Base-by-base conservation (phyloP, 2,113 vertebrate genomes). In the Phasianus colchicus region DNA sequence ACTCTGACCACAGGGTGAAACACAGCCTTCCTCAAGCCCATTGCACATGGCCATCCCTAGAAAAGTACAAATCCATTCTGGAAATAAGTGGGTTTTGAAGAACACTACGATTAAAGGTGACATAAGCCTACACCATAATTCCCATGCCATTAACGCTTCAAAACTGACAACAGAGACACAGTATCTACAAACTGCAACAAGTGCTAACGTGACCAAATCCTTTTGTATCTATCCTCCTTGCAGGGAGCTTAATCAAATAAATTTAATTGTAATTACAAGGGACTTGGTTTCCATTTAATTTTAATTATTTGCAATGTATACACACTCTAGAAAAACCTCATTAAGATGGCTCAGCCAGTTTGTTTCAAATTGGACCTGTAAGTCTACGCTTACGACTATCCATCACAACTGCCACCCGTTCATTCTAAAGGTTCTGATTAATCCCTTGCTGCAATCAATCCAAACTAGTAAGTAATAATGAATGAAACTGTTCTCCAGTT, bases 221-320 rank as follows among this genome's bases (percentile, higher is more conserved):
- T 70, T 93, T 92, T 65, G 20, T 71, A 65, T 40, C 76, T 54
- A 38, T 42, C 48, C 47, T 88, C 94, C 92, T 65, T 85, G 45
- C 52, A 86, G 92, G 83, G 54, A 96, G 89, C 57, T 93, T 90
- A 96, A 96, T 81, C 77, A 96, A 90, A 86, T 95, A 96, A 97
- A 96, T 88, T 90, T 3, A 12, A 50, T 50, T 94, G 93, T 96
- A 97, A 97, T 97, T 97, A 96, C 92, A 94, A 17, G 63, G 64
- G 61, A 90, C 48, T 95, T 88, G 96, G 96, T 96, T 97, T 95
- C 94, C 95, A 96, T 97, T 97, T 96, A 97, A 96, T 96, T 97
- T 97, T 95, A 97, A 97, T 97, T 97, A 97, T 97, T 97, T 97
- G 96, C 96, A 97, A 96, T 85, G 85, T 96, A 97, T 95, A 96